phyloP scores from a whole-genome alignment of 1,140 invertebrate genomes.

The Cheumatopsyche charites region DNA sequence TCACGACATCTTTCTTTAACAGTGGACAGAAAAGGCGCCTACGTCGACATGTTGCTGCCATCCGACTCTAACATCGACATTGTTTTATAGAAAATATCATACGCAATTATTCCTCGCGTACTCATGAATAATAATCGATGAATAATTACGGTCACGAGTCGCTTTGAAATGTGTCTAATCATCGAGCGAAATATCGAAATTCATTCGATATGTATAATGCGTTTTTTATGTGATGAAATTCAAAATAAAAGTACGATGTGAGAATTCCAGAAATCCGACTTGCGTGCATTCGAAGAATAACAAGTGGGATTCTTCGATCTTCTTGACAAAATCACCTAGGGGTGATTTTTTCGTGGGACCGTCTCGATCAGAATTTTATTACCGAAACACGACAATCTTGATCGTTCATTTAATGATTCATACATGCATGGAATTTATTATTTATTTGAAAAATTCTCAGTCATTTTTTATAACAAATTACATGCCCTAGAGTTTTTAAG shows the following conservation, averaged over 20 bases:
- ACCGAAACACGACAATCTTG: conserved; percentile 13
- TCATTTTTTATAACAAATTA: not conserved
- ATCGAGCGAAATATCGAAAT: too few species aligned
- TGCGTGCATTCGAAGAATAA: not conserved
- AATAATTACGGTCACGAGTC: too few species aligned
- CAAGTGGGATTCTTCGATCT: not conserved
- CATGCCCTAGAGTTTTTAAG: conserved; percentile 14
- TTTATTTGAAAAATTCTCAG: conserved; percentile 9
- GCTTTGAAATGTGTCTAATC: too few species aligned
- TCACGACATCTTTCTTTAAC: conserved; percentile 35
- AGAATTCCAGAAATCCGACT: conserved; percentile 3
- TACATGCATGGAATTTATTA: conserved; percentile 20
- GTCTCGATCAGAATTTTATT: not conserved
- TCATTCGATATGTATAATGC: too few species aligned
- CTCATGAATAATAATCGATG: too few species aligned
- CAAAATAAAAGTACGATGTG: not conserved
- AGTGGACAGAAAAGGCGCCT: conserved; percentile 24
- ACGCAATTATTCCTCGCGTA: too few species aligned
- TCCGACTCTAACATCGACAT: too few species aligned
- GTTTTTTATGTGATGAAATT: too few species aligned
- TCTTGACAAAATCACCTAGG: not conserved
- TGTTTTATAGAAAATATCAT: too few species aligned
- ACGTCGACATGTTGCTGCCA: too few species aligned
- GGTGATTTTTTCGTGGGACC: not conserved
- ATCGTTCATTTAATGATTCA: not conserved